Conservation (phyloP, 23 tunicate species). For the Aplidium turbinatum region DNA sequence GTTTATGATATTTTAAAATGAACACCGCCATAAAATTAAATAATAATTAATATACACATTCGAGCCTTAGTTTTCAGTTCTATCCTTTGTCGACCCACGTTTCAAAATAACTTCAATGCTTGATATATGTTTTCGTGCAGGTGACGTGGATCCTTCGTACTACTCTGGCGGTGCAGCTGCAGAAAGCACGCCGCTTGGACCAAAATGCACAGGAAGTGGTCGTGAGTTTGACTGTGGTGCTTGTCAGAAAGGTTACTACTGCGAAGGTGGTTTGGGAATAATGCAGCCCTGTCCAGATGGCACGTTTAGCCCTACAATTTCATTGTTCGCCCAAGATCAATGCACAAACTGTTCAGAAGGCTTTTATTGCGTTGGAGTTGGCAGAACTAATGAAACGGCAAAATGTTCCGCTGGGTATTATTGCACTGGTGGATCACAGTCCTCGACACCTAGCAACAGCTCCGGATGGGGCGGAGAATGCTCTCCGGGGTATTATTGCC, state of each 20-base stretch:
- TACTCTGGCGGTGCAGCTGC: constrained; percentile 72
- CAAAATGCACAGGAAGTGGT: constrained; percentile 5
- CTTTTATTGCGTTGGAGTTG: constrained; percentile 54
- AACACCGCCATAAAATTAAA: no score
- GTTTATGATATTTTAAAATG: no score
- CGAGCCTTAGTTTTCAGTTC: no score
- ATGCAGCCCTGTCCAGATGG: constrained; percentile 62
- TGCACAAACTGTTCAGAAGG: constrained; percentile 71
- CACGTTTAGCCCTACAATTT: constrained; percentile 44
- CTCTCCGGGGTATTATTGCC: constrained; percentile 73
- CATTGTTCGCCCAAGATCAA: not conserved
- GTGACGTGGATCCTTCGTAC: constrained; percentile 41
- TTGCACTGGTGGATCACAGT: constrained; percentile 73
- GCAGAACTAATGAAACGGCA: constrained; percentile 25
- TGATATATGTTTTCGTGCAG: constrained; percentile 15
- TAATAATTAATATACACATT: no score
- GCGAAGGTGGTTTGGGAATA: constrained; percentile 50
- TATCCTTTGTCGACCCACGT: no score
- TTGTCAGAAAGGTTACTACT: constrained; percentile 75
- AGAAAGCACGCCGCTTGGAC: constrained; percentile 19
- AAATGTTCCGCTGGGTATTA: constrained; percentile 71
- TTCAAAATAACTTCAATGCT: no score
- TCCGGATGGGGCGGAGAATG: constrained; percentile 75
- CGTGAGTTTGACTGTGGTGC: constrained; percentile 61
- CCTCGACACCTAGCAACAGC: constrained; percentile 48